Percentiles rank a stretch among this genome's conserved stretches.
Conservation (phyloP, 1,140 invertebrate species). For the Procambarus clarkii region DNA sequence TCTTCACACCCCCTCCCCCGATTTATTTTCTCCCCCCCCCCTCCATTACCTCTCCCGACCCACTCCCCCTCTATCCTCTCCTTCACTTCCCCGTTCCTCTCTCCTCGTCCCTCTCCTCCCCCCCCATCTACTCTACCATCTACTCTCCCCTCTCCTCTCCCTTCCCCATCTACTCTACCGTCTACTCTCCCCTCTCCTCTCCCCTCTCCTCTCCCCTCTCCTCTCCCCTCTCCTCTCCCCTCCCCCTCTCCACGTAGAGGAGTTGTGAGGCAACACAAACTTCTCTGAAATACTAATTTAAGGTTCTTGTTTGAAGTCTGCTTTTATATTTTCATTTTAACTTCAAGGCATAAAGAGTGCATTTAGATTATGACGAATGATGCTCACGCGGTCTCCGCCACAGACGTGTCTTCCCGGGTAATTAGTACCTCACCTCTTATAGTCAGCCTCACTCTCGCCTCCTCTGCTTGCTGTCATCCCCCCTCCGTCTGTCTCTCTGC, state of each 20-base stretch:
- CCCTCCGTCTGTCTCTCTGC: background rate
- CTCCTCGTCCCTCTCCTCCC: no score
- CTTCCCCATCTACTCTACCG: no score
- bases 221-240: background rate
- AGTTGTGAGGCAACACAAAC: conserved; percentile 20
- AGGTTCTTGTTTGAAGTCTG: background rate
- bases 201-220: background rate
- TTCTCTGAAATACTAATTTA: conserved; percentile 25
- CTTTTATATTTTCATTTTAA: background rate
- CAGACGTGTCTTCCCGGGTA: background rate
- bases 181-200: background rate
- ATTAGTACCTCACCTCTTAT: background rate
- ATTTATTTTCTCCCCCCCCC: no score
- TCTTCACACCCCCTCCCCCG: no score
- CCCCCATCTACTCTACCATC: no score
- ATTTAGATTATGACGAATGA: conserved; percentile 13
- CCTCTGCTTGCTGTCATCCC: background rate
- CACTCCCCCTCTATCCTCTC: no score
- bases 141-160: no score
- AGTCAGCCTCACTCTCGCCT: background rate
- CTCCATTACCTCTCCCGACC: no score
- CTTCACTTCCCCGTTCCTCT: no score
- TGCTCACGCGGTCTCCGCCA: background rate
- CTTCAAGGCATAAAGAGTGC: conserved; percentile 2
- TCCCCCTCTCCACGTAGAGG: background rate